These are phyloP conservation scores for Drosophila formosana DNA, from an alignment of 2,888 invertebrate genomes.

Conservation along the genomic window DNA sequence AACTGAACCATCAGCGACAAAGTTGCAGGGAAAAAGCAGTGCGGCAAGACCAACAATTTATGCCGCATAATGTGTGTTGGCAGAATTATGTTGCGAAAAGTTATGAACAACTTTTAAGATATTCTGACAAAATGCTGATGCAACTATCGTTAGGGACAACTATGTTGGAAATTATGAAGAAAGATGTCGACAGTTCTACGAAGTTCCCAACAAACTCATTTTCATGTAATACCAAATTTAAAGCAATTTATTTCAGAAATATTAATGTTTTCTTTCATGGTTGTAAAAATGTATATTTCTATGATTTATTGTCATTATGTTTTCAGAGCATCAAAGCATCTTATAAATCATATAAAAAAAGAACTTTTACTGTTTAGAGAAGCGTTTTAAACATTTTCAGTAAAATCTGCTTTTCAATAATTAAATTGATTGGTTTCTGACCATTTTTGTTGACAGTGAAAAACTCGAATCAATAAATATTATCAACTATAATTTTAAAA, in stretches of 20 bases:
- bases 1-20: constrained; percentile 4
- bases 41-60: neutral
- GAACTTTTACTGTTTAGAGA: neutral
- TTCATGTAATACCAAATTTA: too few relatives aligned
- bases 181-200: too few relatives aligned
- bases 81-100: constrained; percentile 6
- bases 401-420: neutral
- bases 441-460: too few relatives aligned
- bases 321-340: neutral
- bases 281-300: too few relatives aligned
- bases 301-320: too few relatives aligned
- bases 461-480: neutral
- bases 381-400: neutral
- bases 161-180: neutral
- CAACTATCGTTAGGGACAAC: neutral
- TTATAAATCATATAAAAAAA: neutral
- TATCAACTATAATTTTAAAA: neutral
- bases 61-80: constrained; percentile 5
- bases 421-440: neutral
- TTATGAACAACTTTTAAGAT: neutral
- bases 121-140: neutral
- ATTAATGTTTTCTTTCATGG: too few relatives aligned
- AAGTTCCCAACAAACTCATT: too few relatives aligned
- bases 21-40: neutral
- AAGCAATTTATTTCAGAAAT: too few relatives aligned